phyloP scores from a whole-genome alignment of 2,113 vertebrate species.

The Epinephelus fuscoguttatus region DNA sequence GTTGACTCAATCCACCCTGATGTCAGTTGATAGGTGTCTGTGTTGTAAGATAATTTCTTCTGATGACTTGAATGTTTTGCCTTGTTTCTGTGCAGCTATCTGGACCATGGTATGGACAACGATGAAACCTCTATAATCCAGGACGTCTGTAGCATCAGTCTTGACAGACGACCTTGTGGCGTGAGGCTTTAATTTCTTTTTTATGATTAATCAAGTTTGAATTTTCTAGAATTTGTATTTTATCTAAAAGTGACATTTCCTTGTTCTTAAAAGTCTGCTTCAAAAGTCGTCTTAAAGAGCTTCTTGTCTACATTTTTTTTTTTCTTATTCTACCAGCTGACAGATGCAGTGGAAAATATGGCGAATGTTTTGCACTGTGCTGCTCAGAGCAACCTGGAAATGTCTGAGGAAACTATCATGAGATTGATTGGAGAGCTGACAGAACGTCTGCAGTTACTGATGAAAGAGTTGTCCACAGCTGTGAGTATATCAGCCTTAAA shows the following conservation, averaged over 20 bases:
- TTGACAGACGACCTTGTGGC: constrained; percentile 66
- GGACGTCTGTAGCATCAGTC: constrained; percentile 77
- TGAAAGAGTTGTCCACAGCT: constrained; percentile 66
- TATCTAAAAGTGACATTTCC: not conserved
- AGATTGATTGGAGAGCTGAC: constrained; percentile 72
- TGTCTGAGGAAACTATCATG: constrained; percentile 69
- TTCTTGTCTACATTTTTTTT: not conserved
- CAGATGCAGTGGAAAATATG: constrained; percentile 65
- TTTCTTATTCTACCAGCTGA: constrained; percentile 64
- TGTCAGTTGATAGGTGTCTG: not conserved
- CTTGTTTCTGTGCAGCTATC: constrained; percentile 60
- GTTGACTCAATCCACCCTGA: too few species aligned
- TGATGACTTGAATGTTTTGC: not conserved
- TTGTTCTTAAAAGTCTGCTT: not conserved
- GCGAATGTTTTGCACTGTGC: constrained; percentile 78
- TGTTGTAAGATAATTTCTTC: not conserved
- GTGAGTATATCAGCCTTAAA: constrained; percentile 61
- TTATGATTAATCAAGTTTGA: not conserved
- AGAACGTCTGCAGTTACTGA: constrained; percentile 67
- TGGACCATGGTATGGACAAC: constrained; percentile 51
- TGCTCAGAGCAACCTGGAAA: constrained; percentile 65
- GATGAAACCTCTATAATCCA: constrained; percentile 32
- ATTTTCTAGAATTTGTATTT: not conserved
- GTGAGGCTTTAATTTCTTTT: constrained; percentile 53
- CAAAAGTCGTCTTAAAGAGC: not conserved